Evolutionary conservation across 2,113 vertebrate species (phyloP), one percentile per base, ranked within the genome.

Genomic region (Saguinus imperator): DNA sequence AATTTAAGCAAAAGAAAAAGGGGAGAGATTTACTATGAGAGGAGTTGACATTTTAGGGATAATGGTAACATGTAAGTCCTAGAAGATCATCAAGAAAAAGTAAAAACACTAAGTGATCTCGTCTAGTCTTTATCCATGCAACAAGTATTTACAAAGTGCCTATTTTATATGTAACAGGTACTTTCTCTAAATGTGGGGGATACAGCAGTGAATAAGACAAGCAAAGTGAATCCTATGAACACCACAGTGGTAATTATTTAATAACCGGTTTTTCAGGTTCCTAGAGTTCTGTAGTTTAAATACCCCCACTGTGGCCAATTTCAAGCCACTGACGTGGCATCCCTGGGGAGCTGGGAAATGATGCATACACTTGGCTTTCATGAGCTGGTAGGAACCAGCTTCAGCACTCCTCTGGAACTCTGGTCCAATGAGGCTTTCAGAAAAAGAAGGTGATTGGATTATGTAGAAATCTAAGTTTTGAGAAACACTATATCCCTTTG

Each of bases 1-100:
- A 91, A 55, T 77, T 70, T 75, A 83, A 93, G 48, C 40, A 84
- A 27, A 18, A 52, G 77, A 66, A 43, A 61, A 84, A 20, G 76
- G 85, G 13, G 45, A 1, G 72, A 90, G 29, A 40, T 82, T 66
- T 84, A 8, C 4, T 70, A 82, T 16, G 32, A 72, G 29, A 79
- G 2, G 8, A 48, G 18, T 81, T 82, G 35, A 61, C 20, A 76
- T 72, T 92, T 90, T 84, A 94, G 23, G 48, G 21, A 57, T 37
- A 76, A 11, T 55, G 50, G n/a, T 81, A 91, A 82, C 89, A 70
- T 91, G 88, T 40, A 80, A 52, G 75, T 70, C 86, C 23, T 79
- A 90, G 35, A 90, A 83, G 35, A 87, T 70, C 52, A 76, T 88
- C 21, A 90, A 72, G 57, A 64, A 90, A 90, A 82, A 96, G 20